phyloP scores from a whole-genome alignment of 2,888 invertebrate species.

The Caenorhabditis afra region DNA sequence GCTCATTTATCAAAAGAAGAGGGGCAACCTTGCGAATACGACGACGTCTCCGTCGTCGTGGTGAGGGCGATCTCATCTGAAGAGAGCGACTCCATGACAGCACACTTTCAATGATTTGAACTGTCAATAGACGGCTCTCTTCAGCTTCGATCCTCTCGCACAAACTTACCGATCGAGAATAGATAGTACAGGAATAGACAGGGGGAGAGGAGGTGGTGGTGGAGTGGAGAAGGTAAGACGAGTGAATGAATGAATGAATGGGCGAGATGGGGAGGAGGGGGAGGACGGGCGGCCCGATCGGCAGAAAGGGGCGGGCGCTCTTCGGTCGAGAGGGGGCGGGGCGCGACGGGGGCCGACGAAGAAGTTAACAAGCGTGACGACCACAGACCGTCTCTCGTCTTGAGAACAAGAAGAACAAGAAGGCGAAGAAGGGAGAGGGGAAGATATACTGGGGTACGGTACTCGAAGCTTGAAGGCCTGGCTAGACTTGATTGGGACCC shows the following conservation, averaged over 20 bases:
- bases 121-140: slow-evolving; percentile 75
- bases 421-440: slow-evolving; percentile 19
- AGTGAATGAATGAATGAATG: slow-evolving; percentile 32
- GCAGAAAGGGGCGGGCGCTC: slow-evolving; percentile 13
- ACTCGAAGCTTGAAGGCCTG: too few species aligned
- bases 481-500: too few species aligned
- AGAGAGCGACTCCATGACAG: slow-evolving; percentile 76
- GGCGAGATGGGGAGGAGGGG: too few species aligned
- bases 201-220: background rate
- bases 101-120: slow-evolving; percentile 39
- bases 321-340: slow-evolving; percentile 18
- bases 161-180: slow-evolving; percentile 18
- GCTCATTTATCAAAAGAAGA: background rate
- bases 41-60: too few species aligned
- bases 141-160: slow-evolving; percentile 53
- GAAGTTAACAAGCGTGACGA: slow-evolving; percentile 49
- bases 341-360: too few species aligned
- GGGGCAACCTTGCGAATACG: background rate
- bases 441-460: too few species aligned
- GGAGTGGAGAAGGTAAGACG: slow-evolving; percentile 15
- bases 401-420: slow-evolving; percentile 13
- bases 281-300: slow-evolving; percentile 6
- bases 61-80: slow-evolving; percentile 60
- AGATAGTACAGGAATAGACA: background rate
- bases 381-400: background rate